A percentile compares a stretch with the other conserved stretches of the same genome.
phyloP scores from a whole-genome alignment of 1,140 invertebrate species.

The Magallana ariakensis region DNA sequence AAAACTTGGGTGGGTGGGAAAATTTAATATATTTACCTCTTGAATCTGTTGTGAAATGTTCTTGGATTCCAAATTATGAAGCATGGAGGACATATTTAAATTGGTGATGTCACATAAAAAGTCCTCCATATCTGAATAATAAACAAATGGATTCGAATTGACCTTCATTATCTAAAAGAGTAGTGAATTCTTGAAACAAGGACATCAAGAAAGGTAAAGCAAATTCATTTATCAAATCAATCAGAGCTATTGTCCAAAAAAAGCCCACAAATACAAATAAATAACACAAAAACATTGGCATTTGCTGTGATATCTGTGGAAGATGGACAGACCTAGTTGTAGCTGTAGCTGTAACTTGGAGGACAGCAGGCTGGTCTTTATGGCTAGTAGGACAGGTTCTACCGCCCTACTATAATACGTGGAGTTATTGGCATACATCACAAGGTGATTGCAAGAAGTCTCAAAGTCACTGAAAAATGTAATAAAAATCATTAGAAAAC shows the following conservation, averaged over 20 bases:
- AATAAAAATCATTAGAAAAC: too few species aligned
- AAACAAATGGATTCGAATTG: background rate
- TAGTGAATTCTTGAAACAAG: background rate
- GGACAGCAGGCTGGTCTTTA: background rate
- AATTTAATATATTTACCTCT: background rate
- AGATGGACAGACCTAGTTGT: background rate
- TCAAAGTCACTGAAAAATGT: background rate
- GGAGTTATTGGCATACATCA: background rate
- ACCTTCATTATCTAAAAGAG: too few species aligned
- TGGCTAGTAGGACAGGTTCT: background rate
- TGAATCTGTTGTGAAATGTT: slow-evolving; percentile 5
- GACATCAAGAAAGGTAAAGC: background rate
- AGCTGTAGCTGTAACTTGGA: slow-evolving; percentile 11
- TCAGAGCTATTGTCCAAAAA: too few species aligned
- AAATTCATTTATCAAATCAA: too few species aligned
- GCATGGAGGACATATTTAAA: slow-evolving; percentile 25
- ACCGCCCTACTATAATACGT: background rate
- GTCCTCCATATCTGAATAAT: slow-evolving; percentile 35
- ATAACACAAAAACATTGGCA: too few species aligned
- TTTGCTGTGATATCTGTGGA: too few species aligned
- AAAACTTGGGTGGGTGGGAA: too few species aligned
- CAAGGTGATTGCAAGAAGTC: background rate
- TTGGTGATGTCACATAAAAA: slow-evolving; percentile 41
- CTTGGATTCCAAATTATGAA: slow-evolving; percentile 13
- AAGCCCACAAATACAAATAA: too few species aligned